Evolutionary conservation across 2,113 vertebrate genomes (phyloP), one percentile per base, ranked within the genome.

Genomic region (Capreolus pygargus): DNA sequence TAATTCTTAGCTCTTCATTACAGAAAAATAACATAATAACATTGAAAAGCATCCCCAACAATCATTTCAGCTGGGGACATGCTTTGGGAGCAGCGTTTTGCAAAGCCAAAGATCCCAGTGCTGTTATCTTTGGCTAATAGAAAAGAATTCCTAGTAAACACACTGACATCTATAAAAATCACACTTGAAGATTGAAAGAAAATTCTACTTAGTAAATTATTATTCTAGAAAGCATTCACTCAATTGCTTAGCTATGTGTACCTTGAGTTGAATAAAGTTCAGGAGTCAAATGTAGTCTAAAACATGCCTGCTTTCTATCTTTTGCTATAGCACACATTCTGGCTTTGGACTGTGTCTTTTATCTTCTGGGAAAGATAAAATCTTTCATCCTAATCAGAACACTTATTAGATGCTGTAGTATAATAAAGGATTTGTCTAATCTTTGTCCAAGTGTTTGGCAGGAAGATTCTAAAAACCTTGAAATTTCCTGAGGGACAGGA

Each of bases 81-180:
- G 19, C 23, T 52, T 76, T 30, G 47, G 30, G 14, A 55, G 8
- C 5, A 64, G 12, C 27, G 45, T 92, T 90, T 82, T 87, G 16
- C 64, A 90, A 90, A 94, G 19, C 47, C 82, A 95, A 74, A 92
- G 39, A 33, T 91, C 30, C 7, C 4, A 1, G 86, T 94, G 87
- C 23, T 74, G 30, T 47, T 74, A 81, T 76, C 33, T 92, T 86
- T 36, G 55, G 8, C 23, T 90, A 81, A 45, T 61, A 28, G 36
- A 70, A 88, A 88, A 70, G 17, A 93, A 96, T 86, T 90, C 64
- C 89, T 97, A 47, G 54, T 50, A 86, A 55, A 79, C 28, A 74
- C 25, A 3, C 16, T 86, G 91, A 36, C 0, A 55, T 14, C 19
- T 93, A 76, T 5, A 67, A 64, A 81, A 82, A 7, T 83, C 17